Percentiles rank a stretch among this genome's conserved stretches.
Conservation (phyloP, 1,140 invertebrate species). For the Drosophila eugracilis region DNA sequence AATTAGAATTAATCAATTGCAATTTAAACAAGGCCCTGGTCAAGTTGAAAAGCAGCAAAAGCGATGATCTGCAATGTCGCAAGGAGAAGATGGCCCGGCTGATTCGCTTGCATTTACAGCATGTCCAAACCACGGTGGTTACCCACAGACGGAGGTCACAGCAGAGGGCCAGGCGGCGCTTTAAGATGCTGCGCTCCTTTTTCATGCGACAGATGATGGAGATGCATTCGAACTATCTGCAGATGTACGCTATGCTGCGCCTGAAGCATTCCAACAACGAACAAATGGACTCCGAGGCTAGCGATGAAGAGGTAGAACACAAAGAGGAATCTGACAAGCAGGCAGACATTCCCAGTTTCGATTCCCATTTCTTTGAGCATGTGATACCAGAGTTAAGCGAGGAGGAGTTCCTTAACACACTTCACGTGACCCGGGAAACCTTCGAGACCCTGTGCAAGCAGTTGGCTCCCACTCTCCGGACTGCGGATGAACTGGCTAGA, state of each 20-base stretch:
- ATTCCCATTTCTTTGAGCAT: conserved; percentile 48
- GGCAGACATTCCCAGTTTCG: not conserved
- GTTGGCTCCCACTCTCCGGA: conserved; percentile 47
- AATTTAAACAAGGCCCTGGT: conserved; percentile 40
- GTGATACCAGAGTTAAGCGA: conserved; percentile 36
- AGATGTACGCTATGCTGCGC: conserved; percentile 60
- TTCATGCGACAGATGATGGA: conserved; percentile 71
- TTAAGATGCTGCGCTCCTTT: conserved; percentile 51
- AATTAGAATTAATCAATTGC: conserved; percentile 50
- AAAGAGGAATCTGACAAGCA: not conserved
- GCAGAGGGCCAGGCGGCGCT: conserved; percentile 38
- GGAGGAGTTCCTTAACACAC: conserved; percentile 59
- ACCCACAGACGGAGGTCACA: conserved; percentile 49
- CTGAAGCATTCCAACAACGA: conserved; percentile 42
- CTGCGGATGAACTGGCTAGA: conserved; percentile 24
- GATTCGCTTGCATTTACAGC: conserved; percentile 50
- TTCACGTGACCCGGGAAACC: conserved; percentile 65
- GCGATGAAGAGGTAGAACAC: not conserved
- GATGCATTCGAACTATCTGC: conserved; percentile 59
- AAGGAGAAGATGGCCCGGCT: conserved; percentile 47
- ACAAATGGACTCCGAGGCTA: conserved; percentile 3
- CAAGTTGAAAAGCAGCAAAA: conserved; percentile 16
- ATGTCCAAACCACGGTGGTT: conserved; percentile 56
- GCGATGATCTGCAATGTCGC: conserved; percentile 12
- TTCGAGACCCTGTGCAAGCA: conserved; percentile 63